phyloP scores from a whole-genome alignment of 2,113 vertebrate genomes.

The Perca fluviatilis region DNA sequence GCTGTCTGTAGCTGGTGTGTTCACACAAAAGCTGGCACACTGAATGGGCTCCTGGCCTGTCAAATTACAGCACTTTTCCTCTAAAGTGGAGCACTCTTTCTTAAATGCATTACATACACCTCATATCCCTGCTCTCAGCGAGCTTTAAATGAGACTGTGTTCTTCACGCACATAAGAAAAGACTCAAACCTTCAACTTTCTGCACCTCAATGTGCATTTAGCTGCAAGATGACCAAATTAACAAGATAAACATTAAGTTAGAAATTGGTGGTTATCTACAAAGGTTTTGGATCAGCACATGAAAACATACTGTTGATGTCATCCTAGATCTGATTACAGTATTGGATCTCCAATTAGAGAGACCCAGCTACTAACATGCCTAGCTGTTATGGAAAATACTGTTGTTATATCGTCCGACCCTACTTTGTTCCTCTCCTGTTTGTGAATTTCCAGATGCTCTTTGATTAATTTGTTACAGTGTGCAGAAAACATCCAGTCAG shows the following conservation, averaged over 20 bases:
- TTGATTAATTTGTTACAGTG: constrained; percentile 44
- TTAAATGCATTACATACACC: constrained; percentile 39
- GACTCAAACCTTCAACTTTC: background rate
- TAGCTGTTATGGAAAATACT: background rate
- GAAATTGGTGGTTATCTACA: background rate
- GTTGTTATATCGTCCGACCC: background rate
- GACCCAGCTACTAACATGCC: background rate
- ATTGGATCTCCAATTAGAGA: background rate
- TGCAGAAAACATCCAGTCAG: constrained; percentile 39
- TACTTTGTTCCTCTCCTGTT: constrained; percentile 1
- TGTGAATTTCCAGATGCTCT: constrained; percentile 38
- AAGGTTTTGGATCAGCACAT: background rate
- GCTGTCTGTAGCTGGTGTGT: background rate
- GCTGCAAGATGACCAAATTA: constrained; percentile 18
- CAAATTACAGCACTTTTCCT: constrained; percentile 36
- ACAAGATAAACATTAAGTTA: constrained; percentile 27
- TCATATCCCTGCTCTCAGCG: constrained; percentile 29
- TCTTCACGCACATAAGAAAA: constrained; percentile 25
- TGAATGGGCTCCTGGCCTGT: constrained; percentile 7
- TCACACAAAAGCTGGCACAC: constrained; percentile 9
- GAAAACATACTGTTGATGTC: background rate
- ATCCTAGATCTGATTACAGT: background rate
- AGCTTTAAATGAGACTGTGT: constrained; percentile 10
- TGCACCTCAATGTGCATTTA: constrained; percentile 10
- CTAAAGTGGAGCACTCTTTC: constrained; percentile 26